Evolutionary conservation across 1,140 invertebrate species (phyloP), one percentile per base, ranked within the genome.

Genomic region (Stenopsyche tienmushanensis): DNA sequence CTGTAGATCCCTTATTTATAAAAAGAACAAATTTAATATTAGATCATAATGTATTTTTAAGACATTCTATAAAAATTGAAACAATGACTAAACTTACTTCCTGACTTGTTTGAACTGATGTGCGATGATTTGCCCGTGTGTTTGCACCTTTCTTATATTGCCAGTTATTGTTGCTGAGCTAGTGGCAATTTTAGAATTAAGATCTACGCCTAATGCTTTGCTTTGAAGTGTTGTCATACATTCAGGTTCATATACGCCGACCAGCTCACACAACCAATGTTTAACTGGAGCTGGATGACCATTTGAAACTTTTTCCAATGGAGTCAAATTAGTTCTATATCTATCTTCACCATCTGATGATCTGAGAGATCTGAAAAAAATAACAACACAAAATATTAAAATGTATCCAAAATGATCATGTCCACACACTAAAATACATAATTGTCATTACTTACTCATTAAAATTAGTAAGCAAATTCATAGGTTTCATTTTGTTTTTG

Each of bases 151-250:
- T 65, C 80, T 78, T 25, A 82, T 82, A 34, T 82, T 82, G 1
- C 80, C 79, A 1, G 79, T 82, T 20, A 82, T 82, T 0, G 80
- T 82, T 0, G 78, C 78, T 0, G 80, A 80, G 44, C 78, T 79
- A n/a, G 75, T 75, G 3, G 77, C 76, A 0, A 82, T 76, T 71
- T 77, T 57, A 0, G 79, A 77, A 20, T 80, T 78, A 69, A 84
- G 77, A 67, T 86, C 85, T 0, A 79, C 78, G 0, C 84, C 82
- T 34, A 92, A 78, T 1, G 88, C 87, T 76, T 93, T 93, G 63
- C 86, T 88, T 76, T 93, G 91, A 5, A 93, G 77, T 1, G 89
- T 89, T 26, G 85, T 88, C 83, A 90, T 89, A 74, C 90, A 92
- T 78, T 93, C 91, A 18, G 86, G 84, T 71, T 92, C 90, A 57